Base-by-base conservation (phyloP, 2,113 vertebrate species). In the Craseonycteris thonglongyai region DNA sequence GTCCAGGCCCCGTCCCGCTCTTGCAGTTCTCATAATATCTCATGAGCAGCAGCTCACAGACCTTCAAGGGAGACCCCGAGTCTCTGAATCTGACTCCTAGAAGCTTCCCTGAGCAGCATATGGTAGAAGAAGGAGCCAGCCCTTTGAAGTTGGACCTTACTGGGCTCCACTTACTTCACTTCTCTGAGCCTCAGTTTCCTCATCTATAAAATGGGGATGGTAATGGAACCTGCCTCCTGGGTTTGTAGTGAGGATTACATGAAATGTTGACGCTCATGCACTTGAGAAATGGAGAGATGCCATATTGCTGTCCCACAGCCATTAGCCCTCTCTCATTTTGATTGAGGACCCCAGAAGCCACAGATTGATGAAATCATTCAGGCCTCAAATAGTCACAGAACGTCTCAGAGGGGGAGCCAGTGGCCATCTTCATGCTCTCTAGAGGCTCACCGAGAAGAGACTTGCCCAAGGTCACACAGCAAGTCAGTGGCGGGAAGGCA, bases 61-160 rank as follows among this genome's bases (percentile, higher is more conserved):
- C 51, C 51, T 59, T 30, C 16, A 8, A 8, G 13, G 28, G 18
- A 49, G 38, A 61, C 47, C 47, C 65, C 71, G 28, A 7, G 6
- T 79, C 86, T 69, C 75, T 59, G 49, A 69, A 82, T 47, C 74
- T 12, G 54, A 59, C 51, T 75, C 88, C 76, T 26, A 84, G 71
- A 87, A 88, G 66, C 42, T 85, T 71, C 69, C 85, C 54, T 76
- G 49, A 40, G 56, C 35, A 58, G 26, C 6, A 7, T 42, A 26
- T 2, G 16, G 11, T 61, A 40, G 75, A 54, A 87, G 45, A 42
- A 35, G 18, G 51, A 87, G 80, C 47, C 88, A 28, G 15, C 11
- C 33, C 76, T 85, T 72, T 81, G 76, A 95, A 19, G 11, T 13
- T 9, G 8, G 63, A 47, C 65, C 26, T 56, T 56, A 61, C 30